phyloP scores from a whole-genome alignment of 2,888 invertebrate species.

The Cetonia aurata region DNA sequence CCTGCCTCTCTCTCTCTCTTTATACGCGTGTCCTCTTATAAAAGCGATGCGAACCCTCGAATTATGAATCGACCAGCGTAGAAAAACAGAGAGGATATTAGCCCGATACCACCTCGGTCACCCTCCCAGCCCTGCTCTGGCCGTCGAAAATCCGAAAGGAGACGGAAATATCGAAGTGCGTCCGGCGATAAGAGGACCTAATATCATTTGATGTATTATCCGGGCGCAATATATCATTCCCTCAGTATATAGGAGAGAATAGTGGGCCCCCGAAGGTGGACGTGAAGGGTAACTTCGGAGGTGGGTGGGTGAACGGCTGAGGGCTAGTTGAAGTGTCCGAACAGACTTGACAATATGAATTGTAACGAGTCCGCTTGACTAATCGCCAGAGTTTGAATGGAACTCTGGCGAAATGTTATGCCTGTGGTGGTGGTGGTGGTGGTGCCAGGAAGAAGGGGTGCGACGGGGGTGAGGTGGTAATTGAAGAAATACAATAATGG shows the following conservation, averaged over 20 bases:
- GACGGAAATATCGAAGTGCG: slow-evolving; percentile 45
- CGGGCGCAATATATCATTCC: slow-evolving; percentile 62
- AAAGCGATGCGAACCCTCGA: background rate
- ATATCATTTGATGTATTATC: slow-evolving; percentile 64
- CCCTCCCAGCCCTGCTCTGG: background rate
- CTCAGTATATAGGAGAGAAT: background rate
- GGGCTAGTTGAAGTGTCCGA: slow-evolving; percentile 47
- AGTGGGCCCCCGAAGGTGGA: background rate
- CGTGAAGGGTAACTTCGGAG: background rate
- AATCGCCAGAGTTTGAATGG: slow-evolving; percentile 54
- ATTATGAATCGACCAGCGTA: background rate
- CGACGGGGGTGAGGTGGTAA: background rate
- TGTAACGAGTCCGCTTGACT: slow-evolving; percentile 62
- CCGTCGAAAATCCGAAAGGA: slow-evolving; percentile 14
- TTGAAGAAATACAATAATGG: slow-evolving; percentile 22
- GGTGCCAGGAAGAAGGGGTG: no score
- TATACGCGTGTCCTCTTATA: background rate
- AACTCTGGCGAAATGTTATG: slow-evolving; percentile 24
- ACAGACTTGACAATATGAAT: slow-evolving; percentile 61
- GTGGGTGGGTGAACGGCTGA: background rate
- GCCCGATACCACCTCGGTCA: slow-evolving; percentile 1
- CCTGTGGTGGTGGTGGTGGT: no score
- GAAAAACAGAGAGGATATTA: slow-evolving; percentile 26
- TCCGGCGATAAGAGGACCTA: slow-evolving; percentile 45
- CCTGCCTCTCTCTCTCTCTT: no score